Evolutionary conservation across 2,113 vertebrate genomes (phyloP), one percentile per base, ranked within the genome.

Genomic region (Oreotrochilus melanogaster): DNA sequence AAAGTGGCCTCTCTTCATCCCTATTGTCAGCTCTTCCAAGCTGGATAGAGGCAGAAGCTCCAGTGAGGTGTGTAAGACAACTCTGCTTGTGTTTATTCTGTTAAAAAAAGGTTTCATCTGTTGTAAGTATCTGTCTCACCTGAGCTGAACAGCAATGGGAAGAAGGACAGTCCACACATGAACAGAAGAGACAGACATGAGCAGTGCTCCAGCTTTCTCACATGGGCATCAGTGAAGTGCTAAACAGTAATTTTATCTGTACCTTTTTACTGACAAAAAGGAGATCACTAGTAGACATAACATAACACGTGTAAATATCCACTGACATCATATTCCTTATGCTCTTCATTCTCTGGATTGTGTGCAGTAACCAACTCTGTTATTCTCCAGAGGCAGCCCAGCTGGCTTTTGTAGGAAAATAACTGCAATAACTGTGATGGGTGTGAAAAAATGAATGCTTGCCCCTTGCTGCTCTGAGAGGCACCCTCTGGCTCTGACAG

Each of bases 81-180:
- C 30, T 28, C 23, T 80, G 21, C 28, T 45, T 45, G 51, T 1
- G 3, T 57, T 92, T 62, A 25, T 58, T 71, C 58, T 62, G 10
- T 47, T 56, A 30, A 33, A 89, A 65, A 89, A 65, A 47, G 2
- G 7, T 58, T 87, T 87, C 73, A n/a, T n/a, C 39, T 89, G 7
- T 65, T 53, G 30, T 0, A 1, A 43, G 18, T 37, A 9, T 25
- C 22, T 0, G 0, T 89, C 39, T 27, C 35, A 47, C 6, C 2
- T 2, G 31, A 81, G 28, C 27, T 27, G 28, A 92, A 16, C 18
- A 60, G 43, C 19, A 25, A 28, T 10, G 14, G 10, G 60, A 51
- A 78, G 48, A 53, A 62, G 45, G 37, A 42, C 28, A 58, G 43
- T 9, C 37, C 27, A 10, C 1, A 0, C 4, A 13, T 31, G 22